Evolutionary conservation across 1,140 invertebrate species (phyloP).

Genomic region (Hyles euphorbiae): DNA sequence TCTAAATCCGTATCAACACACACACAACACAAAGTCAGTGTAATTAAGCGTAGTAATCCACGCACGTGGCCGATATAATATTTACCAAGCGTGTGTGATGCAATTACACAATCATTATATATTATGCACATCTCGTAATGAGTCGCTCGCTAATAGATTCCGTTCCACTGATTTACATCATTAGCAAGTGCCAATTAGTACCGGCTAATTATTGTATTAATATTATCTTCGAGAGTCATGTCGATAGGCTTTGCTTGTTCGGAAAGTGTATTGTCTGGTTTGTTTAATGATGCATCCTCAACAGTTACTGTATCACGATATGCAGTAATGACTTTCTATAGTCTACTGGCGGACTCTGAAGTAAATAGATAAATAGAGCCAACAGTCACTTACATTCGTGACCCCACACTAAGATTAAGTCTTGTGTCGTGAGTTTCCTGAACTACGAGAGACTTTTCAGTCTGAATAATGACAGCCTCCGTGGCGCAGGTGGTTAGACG

Average conservation of each 20-base stretch:
- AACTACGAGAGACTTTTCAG: no score
- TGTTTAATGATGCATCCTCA: neutral
- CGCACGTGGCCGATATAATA: constrained; percentile 1
- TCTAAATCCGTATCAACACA: no score
- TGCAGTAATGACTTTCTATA: neutral
- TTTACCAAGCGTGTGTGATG: constrained; percentile 5
- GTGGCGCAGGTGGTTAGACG: no score
- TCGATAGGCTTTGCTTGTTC: no score
- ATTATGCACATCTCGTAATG: constrained; percentile 25
- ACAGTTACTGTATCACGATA: neutral
- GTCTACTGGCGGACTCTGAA: neutral
- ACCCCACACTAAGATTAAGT: no score
- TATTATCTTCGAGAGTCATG: neutral
- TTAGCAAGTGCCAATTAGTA: constrained; percentile 16
- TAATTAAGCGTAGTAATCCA: no score
- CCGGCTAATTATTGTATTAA: constrained; percentile 4
- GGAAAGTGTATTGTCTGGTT: neutral
- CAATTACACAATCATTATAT: constrained; percentile 23
- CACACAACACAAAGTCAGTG: no score
- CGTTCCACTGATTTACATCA: constrained; percentile 32
- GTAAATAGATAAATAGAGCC: neutral
- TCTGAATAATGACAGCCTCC: no score
- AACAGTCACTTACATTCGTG: no score
- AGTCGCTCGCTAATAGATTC: constrained; percentile 32
- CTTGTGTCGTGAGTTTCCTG: no score